phyloP scores from a whole-genome alignment of 2,888 invertebrate genomes.

The Andricus curvator region DNA sequence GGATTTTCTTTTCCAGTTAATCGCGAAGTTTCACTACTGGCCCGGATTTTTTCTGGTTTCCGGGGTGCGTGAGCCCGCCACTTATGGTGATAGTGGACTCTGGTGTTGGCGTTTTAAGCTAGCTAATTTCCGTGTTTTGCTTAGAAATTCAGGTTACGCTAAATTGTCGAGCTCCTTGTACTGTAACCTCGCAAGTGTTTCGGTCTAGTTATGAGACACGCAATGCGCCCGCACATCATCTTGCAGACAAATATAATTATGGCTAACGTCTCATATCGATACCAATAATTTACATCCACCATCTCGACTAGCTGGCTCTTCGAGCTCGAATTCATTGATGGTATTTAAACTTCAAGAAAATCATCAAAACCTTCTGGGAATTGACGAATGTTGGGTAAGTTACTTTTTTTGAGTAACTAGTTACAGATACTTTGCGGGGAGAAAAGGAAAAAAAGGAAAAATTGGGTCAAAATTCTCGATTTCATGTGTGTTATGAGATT shows the following conservation, averaged over 20 bases:
- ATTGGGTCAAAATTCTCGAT: too few species aligned
- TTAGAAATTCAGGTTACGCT: slow-evolving; percentile 71
- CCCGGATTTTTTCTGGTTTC: slow-evolving; percentile 52
- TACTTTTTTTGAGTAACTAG: too few species aligned
- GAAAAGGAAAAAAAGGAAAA: too few species aligned
- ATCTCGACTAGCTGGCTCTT: slow-evolving; percentile 44
- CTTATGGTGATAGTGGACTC: slow-evolving; percentile 46
- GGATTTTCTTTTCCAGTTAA: too few species aligned
- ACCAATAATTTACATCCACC: slow-evolving; percentile 54
- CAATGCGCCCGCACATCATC: slow-evolving; percentile 52
- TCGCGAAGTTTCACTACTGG: neutral
- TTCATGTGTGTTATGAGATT: too few species aligned
- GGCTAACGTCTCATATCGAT: slow-evolving; percentile 45
- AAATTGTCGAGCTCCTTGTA: slow-evolving; percentile 63
- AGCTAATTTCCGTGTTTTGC: slow-evolving; percentile 63
- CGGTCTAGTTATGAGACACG: slow-evolving; percentile 70
- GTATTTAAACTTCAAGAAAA: too few species aligned
- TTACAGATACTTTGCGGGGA: too few species aligned
- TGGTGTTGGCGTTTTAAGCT: slow-evolving; percentile 44
- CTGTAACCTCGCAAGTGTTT: slow-evolving; percentile 60
- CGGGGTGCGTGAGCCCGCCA: slow-evolving; percentile 53
- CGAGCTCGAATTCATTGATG: slow-evolving; percentile 51
- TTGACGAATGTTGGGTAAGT: too few species aligned
- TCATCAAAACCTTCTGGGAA: too few species aligned
- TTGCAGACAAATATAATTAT: slow-evolving; percentile 52